A percentile compares a stretch with the other conserved stretches of the same genome.
These are phyloP conservation scores for Venturia canescens DNA, from an alignment of 1,140 invertebrate species.

Conservation along the genomic window DNA sequence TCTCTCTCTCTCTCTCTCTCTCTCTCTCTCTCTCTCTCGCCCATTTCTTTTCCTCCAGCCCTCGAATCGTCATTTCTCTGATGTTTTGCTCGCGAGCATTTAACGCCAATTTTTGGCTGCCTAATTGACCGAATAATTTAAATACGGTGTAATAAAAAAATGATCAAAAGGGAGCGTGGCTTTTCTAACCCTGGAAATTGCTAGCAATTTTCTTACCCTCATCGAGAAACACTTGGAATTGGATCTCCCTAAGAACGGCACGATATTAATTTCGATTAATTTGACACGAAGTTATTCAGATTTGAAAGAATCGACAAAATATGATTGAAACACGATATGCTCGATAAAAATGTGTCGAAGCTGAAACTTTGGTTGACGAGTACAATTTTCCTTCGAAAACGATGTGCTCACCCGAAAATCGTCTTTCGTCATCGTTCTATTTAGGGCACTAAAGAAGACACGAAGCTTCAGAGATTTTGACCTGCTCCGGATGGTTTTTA, in stretches of 20 bases:
- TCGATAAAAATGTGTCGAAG: too few species aligned
- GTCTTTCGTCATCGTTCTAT: not conserved
- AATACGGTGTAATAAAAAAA: constrained; percentile 51
- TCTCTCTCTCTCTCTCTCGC: not conserved
- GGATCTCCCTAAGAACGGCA: too few species aligned
- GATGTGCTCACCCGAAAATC: not conserved
- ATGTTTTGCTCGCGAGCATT: constrained; percentile 31
- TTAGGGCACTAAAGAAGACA: not conserved
- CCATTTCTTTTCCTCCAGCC: not conserved
- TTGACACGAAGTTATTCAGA: too few species aligned
- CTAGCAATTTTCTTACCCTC: too few species aligned
- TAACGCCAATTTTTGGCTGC: constrained; percentile 13
- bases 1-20: constrained; percentile 30
- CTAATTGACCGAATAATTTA: constrained; percentile 73
- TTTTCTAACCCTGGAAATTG: not conserved
- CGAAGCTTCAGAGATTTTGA: not conserved
- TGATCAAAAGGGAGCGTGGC: not conserved
- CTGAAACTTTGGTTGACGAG: not conserved
- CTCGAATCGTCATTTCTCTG: not conserved
- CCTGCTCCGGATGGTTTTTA: not conserved
- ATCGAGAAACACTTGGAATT: too few species aligned
- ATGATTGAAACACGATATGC: too few species aligned
- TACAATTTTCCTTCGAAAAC: not conserved
- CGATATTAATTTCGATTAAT: too few species aligned
- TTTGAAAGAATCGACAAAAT: too few species aligned